These are phyloP conservation scores for Drosophila multiciliata DNA, from an alignment of 2,888 invertebrate genomes.

Conservation along the genomic window DNA sequence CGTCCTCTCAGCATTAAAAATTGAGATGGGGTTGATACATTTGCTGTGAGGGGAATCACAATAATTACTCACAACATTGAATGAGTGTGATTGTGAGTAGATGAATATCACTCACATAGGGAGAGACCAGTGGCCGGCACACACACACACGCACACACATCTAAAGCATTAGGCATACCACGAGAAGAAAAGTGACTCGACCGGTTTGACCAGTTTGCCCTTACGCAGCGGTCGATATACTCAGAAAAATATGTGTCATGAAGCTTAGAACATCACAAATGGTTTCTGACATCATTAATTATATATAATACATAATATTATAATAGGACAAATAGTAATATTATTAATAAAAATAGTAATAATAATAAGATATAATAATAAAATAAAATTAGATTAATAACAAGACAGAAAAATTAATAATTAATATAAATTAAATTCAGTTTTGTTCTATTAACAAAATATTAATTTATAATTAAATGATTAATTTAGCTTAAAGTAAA, in stretches of 20 bases:
- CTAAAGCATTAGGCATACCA: constrained; percentile 2
- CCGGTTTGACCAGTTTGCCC: constrained; percentile 75
- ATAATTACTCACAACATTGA: constrained; percentile 3
- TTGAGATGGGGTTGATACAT: constrained; percentile 1
- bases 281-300: not conserved
- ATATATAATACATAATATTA: not conserved
- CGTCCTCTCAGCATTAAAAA: not conserved
- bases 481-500: not conserved
- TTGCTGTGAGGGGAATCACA: constrained; percentile 3
- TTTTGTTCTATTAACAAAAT: too few species aligned
- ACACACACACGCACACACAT: not conserved
- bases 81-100: not conserved
- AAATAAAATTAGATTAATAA: too few species aligned
- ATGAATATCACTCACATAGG: constrained; percentile 1
- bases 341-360: not conserved
- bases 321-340: too few species aligned
- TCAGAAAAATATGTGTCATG: not conserved
- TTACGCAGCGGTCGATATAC: not conserved
- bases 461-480: not conserved
- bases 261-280: not conserved
- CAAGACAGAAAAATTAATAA: too few species aligned
- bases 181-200: constrained; percentile 28
- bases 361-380: not conserved
- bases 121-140: constrained; percentile 19
- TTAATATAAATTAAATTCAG: too few species aligned